Conservation (phyloP, 2,888 invertebrate species). For the Coelinius sp. region DNA sequence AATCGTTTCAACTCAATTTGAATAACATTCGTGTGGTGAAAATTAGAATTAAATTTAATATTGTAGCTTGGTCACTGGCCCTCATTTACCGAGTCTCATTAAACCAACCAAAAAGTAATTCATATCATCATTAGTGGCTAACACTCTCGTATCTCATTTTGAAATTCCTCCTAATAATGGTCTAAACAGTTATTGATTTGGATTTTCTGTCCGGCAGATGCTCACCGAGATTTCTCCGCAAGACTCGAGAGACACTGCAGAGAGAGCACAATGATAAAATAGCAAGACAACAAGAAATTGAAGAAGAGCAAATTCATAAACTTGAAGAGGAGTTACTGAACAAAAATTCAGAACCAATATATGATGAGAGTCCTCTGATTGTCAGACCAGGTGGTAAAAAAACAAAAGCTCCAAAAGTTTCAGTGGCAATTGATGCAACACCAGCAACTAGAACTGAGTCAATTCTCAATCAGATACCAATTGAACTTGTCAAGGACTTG, state of each 20-base stretch:
- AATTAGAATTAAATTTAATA: slow-evolving; percentile 14
- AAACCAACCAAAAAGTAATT: slow-evolving; percentile 45
- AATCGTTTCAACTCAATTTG: neutral
- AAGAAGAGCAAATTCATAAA: slow-evolving; percentile 53
- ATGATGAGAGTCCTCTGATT: slow-evolving; percentile 61
- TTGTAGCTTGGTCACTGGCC: neutral
- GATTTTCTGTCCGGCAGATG: slow-evolving; percentile 65
- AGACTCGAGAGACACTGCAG: slow-evolving; percentile 68
- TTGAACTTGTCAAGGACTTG: slow-evolving; percentile 77
- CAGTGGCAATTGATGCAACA: slow-evolving; percentile 85
- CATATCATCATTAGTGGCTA: slow-evolving; percentile 43
- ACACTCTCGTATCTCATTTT: slow-evolving; percentile 29
- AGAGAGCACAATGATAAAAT: slow-evolving; percentile 65
- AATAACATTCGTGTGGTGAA: neutral
- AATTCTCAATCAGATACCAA: slow-evolving; percentile 82
- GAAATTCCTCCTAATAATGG: slow-evolving; percentile 11
- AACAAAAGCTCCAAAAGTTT: slow-evolving; percentile 78
- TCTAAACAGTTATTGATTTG: slow-evolving; percentile 12
- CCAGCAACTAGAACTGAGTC: slow-evolving; percentile 82
- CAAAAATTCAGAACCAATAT: slow-evolving; percentile 58
- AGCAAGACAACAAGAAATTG: slow-evolving; percentile 62
- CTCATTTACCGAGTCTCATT: slow-evolving; percentile 46
- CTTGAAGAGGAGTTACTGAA: slow-evolving; percentile 48
- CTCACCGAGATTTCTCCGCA: slow-evolving; percentile 78
- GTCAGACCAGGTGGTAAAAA: slow-evolving; percentile 66